Base-by-base conservation (phyloP, 2,888 invertebrate species). In the Horisme vitalbata region DNA sequence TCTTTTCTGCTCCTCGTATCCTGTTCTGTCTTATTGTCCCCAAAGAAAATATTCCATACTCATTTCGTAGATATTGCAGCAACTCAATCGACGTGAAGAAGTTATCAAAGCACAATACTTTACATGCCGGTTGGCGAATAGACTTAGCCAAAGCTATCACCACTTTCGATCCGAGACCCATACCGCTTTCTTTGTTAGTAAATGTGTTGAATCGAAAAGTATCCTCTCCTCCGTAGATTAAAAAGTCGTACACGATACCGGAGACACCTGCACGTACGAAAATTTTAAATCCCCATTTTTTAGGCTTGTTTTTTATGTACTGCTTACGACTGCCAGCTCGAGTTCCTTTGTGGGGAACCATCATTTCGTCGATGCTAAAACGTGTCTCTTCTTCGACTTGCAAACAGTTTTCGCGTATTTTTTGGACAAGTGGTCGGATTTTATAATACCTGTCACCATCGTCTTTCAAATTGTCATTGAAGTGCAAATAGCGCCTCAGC, bases 311-410 rank as follows among this genome's bases (percentile, higher is more conserved):
- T 45, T 61, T 63, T 31, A 68, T 59, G 36, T 68, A 73, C 38
- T 70, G 68, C 10, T 54, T 51, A 8, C 64, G 34, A 10, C 48
- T 59, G 3, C 68, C 72, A 5, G 69, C 70, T 52, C 60, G 65
- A n/a, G 30, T 59, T 1, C 71, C 68, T 55, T 71, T 72, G 36
- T 71, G 68, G 4, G 64, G 55, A 8, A 72, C 52, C 63, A 69
- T 72, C 65, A 68, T 67, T 41, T 74, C 67, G 48, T 73, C 72
- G 7, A 63, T 54, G 6, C 57, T 59, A 35, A 51, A 68, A 26
- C 41, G 61, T 52, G 11, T 56, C 15, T 41, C 46, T 45, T 21
- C 21, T 21, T 21, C 21, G 6, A 21, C 21, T 7, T 21, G 5
- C 24, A 52, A 41, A 43, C 47, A 57, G 32, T 55, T 57, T 36